Evolutionary conservation across 2,888 invertebrate genomes (phyloP).

Genomic region (Hemistola chrysoprasaria): DNA sequence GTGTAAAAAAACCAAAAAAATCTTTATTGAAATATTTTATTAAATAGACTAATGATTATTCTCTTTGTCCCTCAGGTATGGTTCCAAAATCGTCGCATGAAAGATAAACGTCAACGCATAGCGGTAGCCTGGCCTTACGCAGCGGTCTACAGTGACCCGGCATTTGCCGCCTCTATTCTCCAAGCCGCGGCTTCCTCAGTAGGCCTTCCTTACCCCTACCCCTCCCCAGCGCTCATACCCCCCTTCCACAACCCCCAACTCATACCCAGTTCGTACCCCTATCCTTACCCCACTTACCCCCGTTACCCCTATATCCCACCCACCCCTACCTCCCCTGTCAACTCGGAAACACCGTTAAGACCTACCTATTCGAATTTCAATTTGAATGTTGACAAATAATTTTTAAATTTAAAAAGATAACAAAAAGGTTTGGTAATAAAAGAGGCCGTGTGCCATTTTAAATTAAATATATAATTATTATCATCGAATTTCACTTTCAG

Average conservation of each 20-base stretch:
- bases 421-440: too few relatives aligned
- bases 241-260: slow-evolving; percentile 82
- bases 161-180: slow-evolving; percentile 94
- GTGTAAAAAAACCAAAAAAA: slow-evolving; percentile 13
- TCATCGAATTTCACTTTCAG: too few relatives aligned
- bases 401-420: slow-evolving; percentile 15
- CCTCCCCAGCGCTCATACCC: slow-evolving; percentile 82
- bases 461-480: slow-evolving; percentile 22
- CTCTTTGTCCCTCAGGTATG: slow-evolving; percentile 94
- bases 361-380: slow-evolving; percentile 74
- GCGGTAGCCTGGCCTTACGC: slow-evolving; percentile 98
- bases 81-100: slow-evolving; percentile 99
- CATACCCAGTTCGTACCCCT: slow-evolving; percentile 79
- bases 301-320: slow-evolving; percentile 81
- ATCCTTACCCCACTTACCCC: slow-evolving; percentile 80
- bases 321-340: slow-evolving; percentile 69
- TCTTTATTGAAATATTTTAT: too few relatives aligned
- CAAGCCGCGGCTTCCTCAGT: slow-evolving; percentile 93
- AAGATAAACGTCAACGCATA: slow-evolving; percentile 97
- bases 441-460: too few relatives aligned
- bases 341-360: slow-evolving; percentile 69
- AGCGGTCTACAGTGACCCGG: slow-evolving; percentile 96
- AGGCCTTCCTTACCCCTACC: slow-evolving; percentile 83
- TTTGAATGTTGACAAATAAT: slow-evolving; percentile 72
- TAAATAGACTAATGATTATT: too few relatives aligned